phyloP scores from a whole-genome alignment of 2,113 vertebrate species.

The Heptranchias perlo region DNA sequence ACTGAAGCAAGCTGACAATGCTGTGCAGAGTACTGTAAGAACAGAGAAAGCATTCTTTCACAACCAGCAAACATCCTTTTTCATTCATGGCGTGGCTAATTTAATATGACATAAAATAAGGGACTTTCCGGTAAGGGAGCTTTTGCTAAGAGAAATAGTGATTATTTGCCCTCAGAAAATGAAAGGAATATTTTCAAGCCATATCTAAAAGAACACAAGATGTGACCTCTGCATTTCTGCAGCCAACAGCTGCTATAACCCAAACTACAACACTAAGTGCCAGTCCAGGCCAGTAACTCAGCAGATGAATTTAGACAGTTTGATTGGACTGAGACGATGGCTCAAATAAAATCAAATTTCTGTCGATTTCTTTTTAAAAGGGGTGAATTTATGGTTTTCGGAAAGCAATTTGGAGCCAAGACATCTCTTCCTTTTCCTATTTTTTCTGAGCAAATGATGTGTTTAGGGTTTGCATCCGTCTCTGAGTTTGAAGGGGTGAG shows the following conservation, averaged over 20 bases:
- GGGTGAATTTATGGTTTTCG: background rate
- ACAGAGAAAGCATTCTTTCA: background rate
- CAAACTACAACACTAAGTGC: background rate
- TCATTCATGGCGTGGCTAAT: background rate
- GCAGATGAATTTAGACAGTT: conserved; percentile 14
- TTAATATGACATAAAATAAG: background rate
- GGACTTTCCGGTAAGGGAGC: background rate
- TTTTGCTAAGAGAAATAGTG: background rate
- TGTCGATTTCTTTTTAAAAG: background rate
- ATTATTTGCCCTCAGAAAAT: background rate
- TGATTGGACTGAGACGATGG: background rate
- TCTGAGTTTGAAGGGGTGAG: background rate
- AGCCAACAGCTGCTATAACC: background rate
- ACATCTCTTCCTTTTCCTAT: background rate
- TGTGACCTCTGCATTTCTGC: background rate
- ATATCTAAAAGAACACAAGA: background rate
- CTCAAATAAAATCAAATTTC: background rate
- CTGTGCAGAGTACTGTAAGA: background rate
- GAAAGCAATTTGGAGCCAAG: background rate
- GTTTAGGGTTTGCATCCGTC: background rate
- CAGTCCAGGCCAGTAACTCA: background rate
- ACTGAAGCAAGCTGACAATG: background rate
- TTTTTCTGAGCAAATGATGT: background rate
- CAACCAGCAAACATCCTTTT: background rate
- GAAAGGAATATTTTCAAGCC: background rate